phyloP scores from a whole-genome alignment of 2,888 invertebrate species.

The Pammene aurita region DNA sequence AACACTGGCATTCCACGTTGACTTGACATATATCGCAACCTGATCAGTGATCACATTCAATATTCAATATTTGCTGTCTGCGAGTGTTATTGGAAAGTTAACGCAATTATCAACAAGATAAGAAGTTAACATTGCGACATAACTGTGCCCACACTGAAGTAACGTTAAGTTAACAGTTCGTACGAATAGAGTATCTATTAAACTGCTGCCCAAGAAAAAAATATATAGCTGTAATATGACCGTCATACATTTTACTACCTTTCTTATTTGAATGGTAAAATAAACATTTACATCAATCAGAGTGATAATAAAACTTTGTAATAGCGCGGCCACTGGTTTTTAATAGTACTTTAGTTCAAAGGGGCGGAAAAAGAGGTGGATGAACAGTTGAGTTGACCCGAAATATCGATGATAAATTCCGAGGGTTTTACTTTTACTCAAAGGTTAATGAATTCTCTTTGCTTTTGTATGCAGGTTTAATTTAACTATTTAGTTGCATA shows the following conservation, averaged over 20 bases:
- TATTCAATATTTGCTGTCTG: slow-evolving; percentile 34
- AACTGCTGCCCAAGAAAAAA: neutral
- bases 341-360: slow-evolving; percentile 28
- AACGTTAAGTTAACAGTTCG: slow-evolving; percentile 50
- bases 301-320: slow-evolving; percentile 51
- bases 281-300: slow-evolving; percentile 58
- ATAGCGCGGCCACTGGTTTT: slow-evolving; percentile 41
- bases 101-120: slow-evolving; percentile 38
- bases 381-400: slow-evolving; percentile 23
- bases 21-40: slow-evolving; percentile 22
- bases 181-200: slow-evolving; percentile 39
- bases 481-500: slow-evolving; percentile 9
- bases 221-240: neutral
- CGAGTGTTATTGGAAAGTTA: slow-evolving; percentile 38
- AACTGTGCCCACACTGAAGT: slow-evolving; percentile 49
- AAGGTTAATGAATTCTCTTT: slow-evolving; percentile 6
- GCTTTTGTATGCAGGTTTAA: neutral
- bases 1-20: slow-evolving; percentile 15
- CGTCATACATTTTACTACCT: neutral
- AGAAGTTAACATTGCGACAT: slow-evolving; percentile 48
- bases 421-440: neutral
- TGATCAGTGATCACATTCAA: slow-evolving; percentile 1
- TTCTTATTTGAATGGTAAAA: slow-evolving; percentile 46
- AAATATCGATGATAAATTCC: slow-evolving; percentile 8
- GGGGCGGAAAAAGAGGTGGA: slow-evolving; percentile 26